phyloP scores from a whole-genome alignment of 1,140 invertebrate genomes.

The Bacillus rossius region DNA sequence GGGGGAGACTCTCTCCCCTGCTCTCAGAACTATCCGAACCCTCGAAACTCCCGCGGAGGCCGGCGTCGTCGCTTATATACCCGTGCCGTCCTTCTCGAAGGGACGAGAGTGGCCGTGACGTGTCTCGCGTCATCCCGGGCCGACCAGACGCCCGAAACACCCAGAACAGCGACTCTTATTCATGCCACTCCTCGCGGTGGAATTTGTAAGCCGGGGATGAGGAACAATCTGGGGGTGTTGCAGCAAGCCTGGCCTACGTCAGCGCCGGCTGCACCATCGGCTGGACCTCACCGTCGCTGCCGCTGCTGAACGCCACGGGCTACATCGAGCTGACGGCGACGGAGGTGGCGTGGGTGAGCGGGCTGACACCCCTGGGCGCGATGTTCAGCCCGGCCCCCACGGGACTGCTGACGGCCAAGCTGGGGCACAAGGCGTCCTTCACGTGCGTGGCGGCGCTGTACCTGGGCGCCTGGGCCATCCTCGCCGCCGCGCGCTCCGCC shows the following conservation, averaged over 20 bases:
- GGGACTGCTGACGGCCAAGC: slow-evolving; percentile 18
- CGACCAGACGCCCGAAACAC: no score
- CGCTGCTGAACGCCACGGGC: slow-evolving; percentile 19
- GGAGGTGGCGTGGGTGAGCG: slow-evolving; percentile 74
- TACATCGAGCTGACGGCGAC: slow-evolving; percentile 34
- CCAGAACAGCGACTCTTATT: no score
- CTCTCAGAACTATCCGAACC: no score
- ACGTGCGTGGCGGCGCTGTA: slow-evolving; percentile 59
- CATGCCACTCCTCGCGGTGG: no score
- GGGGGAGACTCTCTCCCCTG: no score
- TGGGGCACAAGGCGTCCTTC: slow-evolving; percentile 69
- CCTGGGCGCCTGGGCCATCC: slow-evolving; percentile 61
- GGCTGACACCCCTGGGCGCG: slow-evolving; percentile 72
- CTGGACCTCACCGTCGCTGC: slow-evolving; percentile 28
- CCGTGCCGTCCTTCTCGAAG: no score
- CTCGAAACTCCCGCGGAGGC: no score
- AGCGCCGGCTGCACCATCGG: slow-evolving; percentile 65
- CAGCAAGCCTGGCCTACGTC: slow-evolving; percentile 65
- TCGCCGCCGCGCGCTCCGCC: slow-evolving; percentile 49
- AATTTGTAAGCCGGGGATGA: no score
- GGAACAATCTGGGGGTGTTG: no score
- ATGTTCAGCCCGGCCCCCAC: slow-evolving; percentile 44
- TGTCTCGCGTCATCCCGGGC: no score
- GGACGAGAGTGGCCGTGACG: no score
- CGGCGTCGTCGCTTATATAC: no score